A percentile compares a stretch with the other conserved stretches of the same genome.
Conservation (phyloP, 2,888 invertebrate genomes). For the Plutella xylostella region DNA sequence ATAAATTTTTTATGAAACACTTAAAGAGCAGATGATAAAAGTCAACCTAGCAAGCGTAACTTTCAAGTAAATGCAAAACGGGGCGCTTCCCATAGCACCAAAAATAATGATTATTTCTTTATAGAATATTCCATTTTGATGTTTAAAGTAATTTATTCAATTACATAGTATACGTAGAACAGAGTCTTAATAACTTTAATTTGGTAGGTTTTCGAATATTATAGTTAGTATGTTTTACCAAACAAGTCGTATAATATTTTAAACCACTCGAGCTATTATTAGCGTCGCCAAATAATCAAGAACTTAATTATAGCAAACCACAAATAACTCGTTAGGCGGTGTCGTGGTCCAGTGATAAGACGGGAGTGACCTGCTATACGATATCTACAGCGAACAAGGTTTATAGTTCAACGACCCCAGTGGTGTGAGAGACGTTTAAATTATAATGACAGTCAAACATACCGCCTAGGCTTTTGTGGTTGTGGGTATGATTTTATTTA, state of each 20-base stretch:
- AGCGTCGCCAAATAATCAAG: no score
- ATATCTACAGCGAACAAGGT: slow-evolving; percentile 1
- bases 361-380: not conserved
- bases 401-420: not conserved
- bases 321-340: not conserved
- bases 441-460: not conserved
- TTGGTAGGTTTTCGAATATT: no score
- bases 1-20: not conserved
- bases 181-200: no score
- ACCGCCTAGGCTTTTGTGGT: not conserved
- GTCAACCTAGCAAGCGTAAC: not conserved
- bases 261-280: no score
- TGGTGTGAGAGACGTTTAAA: not conserved
- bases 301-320: no score
- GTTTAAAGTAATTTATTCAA: no score
- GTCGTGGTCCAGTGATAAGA: not conserved
- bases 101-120: no score
- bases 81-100: not conserved
- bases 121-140: no score
- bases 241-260: no score
- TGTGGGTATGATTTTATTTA: no score
- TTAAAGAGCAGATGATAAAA: not conserved
- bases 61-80: not conserved
- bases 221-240: no score
- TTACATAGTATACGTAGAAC: no score